Conservation (phyloP, 2,797 vertebrate species). For the Sarcoramphus papa region DNA sequence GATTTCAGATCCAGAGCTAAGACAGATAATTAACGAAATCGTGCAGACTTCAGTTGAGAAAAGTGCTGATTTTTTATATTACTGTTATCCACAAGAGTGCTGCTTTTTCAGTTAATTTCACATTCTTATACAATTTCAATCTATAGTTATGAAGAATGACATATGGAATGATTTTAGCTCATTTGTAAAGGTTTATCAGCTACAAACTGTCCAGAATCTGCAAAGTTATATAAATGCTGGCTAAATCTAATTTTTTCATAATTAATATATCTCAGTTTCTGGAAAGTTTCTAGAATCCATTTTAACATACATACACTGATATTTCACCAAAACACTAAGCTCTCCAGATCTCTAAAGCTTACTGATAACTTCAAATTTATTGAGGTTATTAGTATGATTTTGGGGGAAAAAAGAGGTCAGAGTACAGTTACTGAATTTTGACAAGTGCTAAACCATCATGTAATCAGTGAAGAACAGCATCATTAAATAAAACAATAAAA, state of each 20-base stretch:
- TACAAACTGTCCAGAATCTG: neutral
- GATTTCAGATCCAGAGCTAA: slow-evolving; percentile 16
- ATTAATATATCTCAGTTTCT: neutral
- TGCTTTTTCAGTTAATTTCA: neutral
- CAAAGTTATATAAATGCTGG: neutral
- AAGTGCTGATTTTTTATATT: neutral
- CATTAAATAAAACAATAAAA: neutral
- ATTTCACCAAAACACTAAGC: neutral
- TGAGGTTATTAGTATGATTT: neutral
- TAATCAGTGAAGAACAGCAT: neutral
- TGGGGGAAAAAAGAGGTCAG: neutral
- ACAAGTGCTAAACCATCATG: neutral
- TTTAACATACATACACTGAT: neutral
- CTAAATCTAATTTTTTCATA: neutral
- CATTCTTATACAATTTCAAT: neutral
- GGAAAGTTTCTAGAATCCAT: neutral
- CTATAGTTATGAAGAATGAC: neutral
- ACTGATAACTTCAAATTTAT: neutral
- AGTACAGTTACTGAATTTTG: neutral
- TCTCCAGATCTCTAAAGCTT: neutral
- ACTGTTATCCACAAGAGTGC: neutral
- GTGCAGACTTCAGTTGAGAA: neutral
- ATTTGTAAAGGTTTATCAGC: neutral
- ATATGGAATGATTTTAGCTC: neutral
- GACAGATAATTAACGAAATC: neutral